Percentiles rank a stretch among this genome's conserved stretches.
phyloP scores from a whole-genome alignment of 2,113 vertebrate genomes.

The Rhea americana region DNA sequence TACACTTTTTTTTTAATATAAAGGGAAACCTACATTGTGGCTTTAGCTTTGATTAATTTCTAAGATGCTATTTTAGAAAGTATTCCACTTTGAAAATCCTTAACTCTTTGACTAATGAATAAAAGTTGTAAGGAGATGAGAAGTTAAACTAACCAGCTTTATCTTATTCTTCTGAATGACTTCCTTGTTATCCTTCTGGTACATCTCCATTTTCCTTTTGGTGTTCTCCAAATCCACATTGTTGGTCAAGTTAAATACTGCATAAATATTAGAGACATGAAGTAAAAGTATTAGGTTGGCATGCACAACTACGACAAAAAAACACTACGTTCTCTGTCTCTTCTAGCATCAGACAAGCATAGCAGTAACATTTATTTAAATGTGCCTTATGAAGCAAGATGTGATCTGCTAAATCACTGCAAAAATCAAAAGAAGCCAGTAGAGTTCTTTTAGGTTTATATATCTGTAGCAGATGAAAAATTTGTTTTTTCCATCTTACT shows the following conservation, averaged over 20 bases:
- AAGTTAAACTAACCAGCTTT: conserved; percentile 86
- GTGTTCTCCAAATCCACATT: conserved; percentile 94
- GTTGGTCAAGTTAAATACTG: conserved; percentile 96
- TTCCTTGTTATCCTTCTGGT: conserved; percentile 95
- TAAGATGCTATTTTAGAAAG: not conserved
- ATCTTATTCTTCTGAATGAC: conserved; percentile 95
- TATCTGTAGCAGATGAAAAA: not conserved
- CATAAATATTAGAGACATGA: conserved; percentile 44
- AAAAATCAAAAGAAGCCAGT: not conserved
- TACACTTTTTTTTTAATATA: not conserved
- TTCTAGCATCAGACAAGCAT: not conserved
- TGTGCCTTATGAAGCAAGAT: not conserved
- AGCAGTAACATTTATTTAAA: conserved; percentile 10
- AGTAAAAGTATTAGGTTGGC: conserved; percentile 1
- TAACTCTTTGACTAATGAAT: conserved; percentile 5
- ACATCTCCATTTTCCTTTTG: conserved; percentile 93
- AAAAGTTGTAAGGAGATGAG: not conserved
- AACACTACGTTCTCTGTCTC: not conserved
- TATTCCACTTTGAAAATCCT: not conserved
- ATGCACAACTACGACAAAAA: not conserved
- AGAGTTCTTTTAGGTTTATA: not conserved
- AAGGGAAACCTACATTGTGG: not conserved
- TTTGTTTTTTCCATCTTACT: not conserved
- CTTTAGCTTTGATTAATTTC: not conserved
- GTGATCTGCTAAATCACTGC: not conserved